A percentile compares a stretch with the other conserved stretches of the same genome.
Conservation (phyloP, 1,140 invertebrate species). For the Odontomachus brunneus region DNA sequence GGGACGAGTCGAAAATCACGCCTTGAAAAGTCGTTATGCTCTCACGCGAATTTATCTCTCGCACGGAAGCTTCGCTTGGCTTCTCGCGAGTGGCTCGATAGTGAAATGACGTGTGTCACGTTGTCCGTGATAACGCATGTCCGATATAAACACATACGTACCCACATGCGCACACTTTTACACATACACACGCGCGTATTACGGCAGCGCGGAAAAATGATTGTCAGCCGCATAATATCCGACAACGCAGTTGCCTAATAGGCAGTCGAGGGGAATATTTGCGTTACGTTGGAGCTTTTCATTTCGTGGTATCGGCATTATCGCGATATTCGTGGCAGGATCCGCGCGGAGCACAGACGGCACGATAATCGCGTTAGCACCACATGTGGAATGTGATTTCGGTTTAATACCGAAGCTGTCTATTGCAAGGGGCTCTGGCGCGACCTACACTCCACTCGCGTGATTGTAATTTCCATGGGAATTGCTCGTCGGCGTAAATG, state of each 20-base stretch:
- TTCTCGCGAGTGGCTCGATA: neutral
- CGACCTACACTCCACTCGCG: neutral
- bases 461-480: constrained; percentile 45
- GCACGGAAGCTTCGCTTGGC: neutral
- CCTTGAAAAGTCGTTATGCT: constrained; percentile 2
- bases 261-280: neutral
- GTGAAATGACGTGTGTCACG: neutral
- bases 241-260: neutral
- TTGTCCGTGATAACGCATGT: neutral
- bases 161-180: too few species aligned
- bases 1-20: neutral
- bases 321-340: neutral
- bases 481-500: constrained; percentile 34
- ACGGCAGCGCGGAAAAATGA: neutral
- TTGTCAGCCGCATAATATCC: neutral
- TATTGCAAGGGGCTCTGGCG: neutral
- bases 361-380: constrained; percentile 22
- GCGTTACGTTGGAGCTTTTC: neutral
- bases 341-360: neutral
- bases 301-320: neutral
- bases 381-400: constrained; percentile 18
- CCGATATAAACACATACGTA: neutral
- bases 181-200: neutral
- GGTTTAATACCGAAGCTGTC: constrained; percentile 23
- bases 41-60: neutral